These are phyloP conservation scores for Spisula solida DNA, from an alignment of 2,888 invertebrate genomes.

Conservation along the genomic window DNA sequence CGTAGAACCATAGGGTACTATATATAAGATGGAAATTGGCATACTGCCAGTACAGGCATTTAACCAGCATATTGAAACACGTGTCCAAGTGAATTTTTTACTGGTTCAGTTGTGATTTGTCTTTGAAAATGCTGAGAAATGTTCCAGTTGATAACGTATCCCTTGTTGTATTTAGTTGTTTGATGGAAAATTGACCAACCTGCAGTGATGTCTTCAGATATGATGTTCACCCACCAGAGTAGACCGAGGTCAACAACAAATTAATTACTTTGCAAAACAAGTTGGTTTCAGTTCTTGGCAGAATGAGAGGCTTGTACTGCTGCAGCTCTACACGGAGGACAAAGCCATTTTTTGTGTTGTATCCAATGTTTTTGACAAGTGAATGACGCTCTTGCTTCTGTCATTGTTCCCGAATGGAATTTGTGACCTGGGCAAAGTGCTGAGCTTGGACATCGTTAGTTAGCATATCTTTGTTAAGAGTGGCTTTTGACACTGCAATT, in stretches of 20 bases:
- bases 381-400: constrained; percentile 53
- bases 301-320: not conserved
- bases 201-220: not conserved
- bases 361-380: constrained; percentile 43
- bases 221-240: not conserved
- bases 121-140: no score
- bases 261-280: not conserved
- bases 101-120: no score
- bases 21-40: no score
- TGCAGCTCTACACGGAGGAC: not conserved
- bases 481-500: constrained; percentile 52
- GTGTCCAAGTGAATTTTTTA: no score
- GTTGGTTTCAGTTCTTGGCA: constrained; percentile 13
- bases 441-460: constrained; percentile 39
- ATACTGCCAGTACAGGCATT: no score
- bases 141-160: not conserved
- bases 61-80: no score
- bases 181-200: not conserved
- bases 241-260: not conserved
- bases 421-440: constrained; percentile 60
- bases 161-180: not conserved
- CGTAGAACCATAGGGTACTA: no score
- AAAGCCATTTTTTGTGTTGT: constrained; percentile 42
- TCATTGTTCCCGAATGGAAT: constrained; percentile 63
- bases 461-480: constrained; percentile 27